Base-by-base conservation (phyloP, 2,797 vertebrate species). In the Choloepus didactylus region DNA sequence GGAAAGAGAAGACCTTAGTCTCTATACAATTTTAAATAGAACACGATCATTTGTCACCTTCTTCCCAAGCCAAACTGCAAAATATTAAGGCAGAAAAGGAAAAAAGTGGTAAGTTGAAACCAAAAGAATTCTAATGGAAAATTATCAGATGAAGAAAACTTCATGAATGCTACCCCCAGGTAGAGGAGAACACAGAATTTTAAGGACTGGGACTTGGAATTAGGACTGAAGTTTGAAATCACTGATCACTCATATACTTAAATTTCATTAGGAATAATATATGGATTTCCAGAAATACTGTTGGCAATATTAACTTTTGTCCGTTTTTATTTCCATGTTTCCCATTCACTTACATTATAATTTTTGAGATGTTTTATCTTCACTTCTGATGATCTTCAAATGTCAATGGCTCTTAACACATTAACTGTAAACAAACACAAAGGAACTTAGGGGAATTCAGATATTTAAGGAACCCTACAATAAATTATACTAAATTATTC, bases 401-500 rank as follows among this genome's bases (percentile, higher is more conserved):
- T 97, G 97, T 91, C 97, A 97, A 95, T 96, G 97, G 96, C 88
- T 97, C 97, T 96, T 96, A 97, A 96, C 97, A 97, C 97, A 97
- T 97, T 97, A 97, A 97, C 97, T 97, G 97, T 96, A 97, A 97
- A 97, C 70, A 97, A 97, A 97, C 94, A 96, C 96, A 97, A 96
- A 97, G 96, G 95, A 95, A 93, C 96, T 97, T 96, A 97, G 92
- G 94, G 95, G 96, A 90, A 95, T 95, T 97, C 70, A 82, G 72
- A 93, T 73, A 94, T 76, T 93, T 93, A 95, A 95, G 92, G 94
- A 96, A 62, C 9, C 35, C 87, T 92, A 51, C 23, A 90, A 27
- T 87, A 76, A 95, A 94, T 89, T 84, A 95, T 83, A 96, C 86
- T 94, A 91, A 91, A 85, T 72, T 80, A 93, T 27, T 92, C 84